Conservation (phyloP, 1,140 invertebrate genomes). For the Trichonephila clavipes region DNA sequence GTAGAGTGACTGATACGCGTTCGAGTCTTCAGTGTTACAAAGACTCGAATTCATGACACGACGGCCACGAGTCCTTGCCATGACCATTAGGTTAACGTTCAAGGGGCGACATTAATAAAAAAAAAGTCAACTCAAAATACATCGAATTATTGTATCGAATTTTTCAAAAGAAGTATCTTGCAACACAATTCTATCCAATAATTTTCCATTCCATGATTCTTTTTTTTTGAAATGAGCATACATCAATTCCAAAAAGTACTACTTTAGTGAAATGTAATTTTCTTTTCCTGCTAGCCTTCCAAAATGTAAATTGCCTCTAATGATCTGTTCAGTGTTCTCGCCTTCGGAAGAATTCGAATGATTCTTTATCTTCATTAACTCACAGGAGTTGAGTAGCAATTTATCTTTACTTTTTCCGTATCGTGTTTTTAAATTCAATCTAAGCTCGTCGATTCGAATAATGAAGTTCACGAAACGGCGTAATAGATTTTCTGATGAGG, state of each 20-base stretch:
- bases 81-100: too few relatives aligned
- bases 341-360: background rate
- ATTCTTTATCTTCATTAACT: background rate
- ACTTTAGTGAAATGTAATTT: background rate
- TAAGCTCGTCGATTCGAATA: background rate
- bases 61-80: too few relatives aligned
- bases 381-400: background rate
- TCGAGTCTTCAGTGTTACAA: too few relatives aligned
- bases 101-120: too few relatives aligned
- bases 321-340: background rate
- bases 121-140: too few relatives aligned
- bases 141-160: too few relatives aligned
- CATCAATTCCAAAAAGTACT: background rate
- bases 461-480: background rate
- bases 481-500: conserved; percentile 4
- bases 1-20: too few relatives aligned
- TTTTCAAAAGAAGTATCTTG: too few relatives aligned
- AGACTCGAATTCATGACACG: too few relatives aligned
- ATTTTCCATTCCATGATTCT: too few relatives aligned
- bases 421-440: background rate
- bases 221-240: too few relatives aligned
- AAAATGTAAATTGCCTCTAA: background rate
- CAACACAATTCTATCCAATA: too few relatives aligned
- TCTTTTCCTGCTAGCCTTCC: background rate
- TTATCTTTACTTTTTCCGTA: background rate